A percentile compares a stretch with the other conserved stretches of the same genome.
Conservation (phyloP, 2,888 invertebrate species). For the Chelonus formosanus region DNA sequence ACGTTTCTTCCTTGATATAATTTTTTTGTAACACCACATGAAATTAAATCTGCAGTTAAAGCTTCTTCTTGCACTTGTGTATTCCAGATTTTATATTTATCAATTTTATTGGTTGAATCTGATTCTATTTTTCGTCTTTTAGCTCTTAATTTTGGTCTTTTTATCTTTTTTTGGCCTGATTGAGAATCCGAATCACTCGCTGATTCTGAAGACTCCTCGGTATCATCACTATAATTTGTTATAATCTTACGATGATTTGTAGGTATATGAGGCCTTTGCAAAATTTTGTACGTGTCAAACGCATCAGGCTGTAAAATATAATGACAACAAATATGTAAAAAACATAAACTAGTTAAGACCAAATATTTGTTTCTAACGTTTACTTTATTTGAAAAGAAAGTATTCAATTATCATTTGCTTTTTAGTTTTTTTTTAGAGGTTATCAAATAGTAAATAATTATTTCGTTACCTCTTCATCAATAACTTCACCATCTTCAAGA, state of each 20-base stretch:
- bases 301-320: conserved; percentile 51
- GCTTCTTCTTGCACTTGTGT: conserved; percentile 79
- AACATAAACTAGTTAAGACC: neutral
- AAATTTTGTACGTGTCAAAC: conserved; percentile 58
- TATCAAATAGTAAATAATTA: conserved; percentile 38
- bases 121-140: conserved; percentile 60
- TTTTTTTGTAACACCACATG: conserved; percentile 78
- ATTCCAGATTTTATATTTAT: conserved; percentile 83
- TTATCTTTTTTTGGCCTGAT: conserved; percentile 63
- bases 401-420: neutral
- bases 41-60: conserved; percentile 79
- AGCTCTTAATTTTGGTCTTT: conserved; percentile 68
- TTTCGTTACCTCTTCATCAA: conserved; percentile 74
- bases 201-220: conserved; percentile 67
- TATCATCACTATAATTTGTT: conserved; percentile 71
- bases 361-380: too few relatives aligned
- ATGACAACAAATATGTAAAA: neutral
- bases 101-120: conserved; percentile 66
- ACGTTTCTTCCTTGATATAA: conserved; percentile 73
- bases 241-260: conserved; percentile 53
- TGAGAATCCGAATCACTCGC: conserved; percentile 72
- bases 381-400: too few relatives aligned
- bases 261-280: conserved; percentile 55
- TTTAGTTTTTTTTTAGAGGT: conserved; percentile 37
- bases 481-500: conserved; percentile 70